These are phyloP conservation scores for Scaptomyza reducta DNA, from an alignment of 2,888 invertebrate species.

Conservation along the genomic window DNA sequence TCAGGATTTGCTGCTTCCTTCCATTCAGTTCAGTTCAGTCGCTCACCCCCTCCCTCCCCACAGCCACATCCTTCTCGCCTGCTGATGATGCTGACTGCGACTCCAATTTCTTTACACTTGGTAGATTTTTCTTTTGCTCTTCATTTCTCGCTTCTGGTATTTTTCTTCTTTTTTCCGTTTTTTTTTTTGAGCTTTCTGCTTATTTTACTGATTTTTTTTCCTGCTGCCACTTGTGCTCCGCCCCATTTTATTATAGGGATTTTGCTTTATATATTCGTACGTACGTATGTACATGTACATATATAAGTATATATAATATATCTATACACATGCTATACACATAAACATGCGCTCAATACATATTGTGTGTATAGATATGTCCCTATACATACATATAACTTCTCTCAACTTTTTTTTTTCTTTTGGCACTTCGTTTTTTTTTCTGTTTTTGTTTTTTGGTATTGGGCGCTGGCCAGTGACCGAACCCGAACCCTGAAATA, in stretches of 20 bases:
- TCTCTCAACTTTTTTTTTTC: slow-evolving; percentile 31
- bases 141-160: slow-evolving; percentile 62
- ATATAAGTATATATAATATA: slow-evolving; percentile 11
- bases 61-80: not conserved
- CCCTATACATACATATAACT: slow-evolving; percentile 30
- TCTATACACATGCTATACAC: slow-evolving; percentile 49
- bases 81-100: slow-evolving; percentile 49
- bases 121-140: slow-evolving; percentile 76
- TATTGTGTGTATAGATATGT: slow-evolving; percentile 60
- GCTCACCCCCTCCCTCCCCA: slow-evolving; percentile 10
- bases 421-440: slow-evolving; percentile 31
- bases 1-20: slow-evolving; percentile 74
- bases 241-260: slow-evolving; percentile 81
- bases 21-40: slow-evolving; percentile 37
- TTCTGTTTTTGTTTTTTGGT: slow-evolving; percentile 53
- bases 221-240: slow-evolving; percentile 77
- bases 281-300: slow-evolving; percentile 11
- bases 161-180: slow-evolving; percentile 17
- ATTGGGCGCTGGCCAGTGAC: slow-evolving; percentile 69
- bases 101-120: slow-evolving; percentile 80
- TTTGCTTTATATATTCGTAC: slow-evolving; percentile 58
- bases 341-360: slow-evolving; percentile 59
- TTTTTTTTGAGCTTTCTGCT: slow-evolving; percentile 43
- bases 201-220: slow-evolving; percentile 51
- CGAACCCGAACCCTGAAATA: slow-evolving; percentile 31